A percentile compares a stretch with the other conserved stretches of the same genome.
These are phyloP conservation scores for Alligator sinensis DNA, from an alignment of 2,113 vertebrate genomes.

Conservation along the genomic window DNA sequence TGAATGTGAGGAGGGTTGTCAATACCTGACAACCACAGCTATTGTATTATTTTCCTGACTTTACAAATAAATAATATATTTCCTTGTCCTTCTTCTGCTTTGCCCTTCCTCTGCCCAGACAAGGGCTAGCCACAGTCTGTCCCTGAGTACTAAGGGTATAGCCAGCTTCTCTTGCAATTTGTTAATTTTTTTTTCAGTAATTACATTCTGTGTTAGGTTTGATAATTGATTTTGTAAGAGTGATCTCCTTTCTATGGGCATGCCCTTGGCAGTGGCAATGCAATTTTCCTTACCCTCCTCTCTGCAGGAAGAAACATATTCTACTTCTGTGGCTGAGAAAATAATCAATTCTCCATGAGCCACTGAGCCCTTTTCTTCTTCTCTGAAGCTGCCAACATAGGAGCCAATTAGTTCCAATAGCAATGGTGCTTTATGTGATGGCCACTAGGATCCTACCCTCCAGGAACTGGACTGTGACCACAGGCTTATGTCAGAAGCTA, in stretches of 20 bases:
- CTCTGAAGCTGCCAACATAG: background rate
- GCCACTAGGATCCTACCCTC: fast-evolving
- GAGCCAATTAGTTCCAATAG: background rate
- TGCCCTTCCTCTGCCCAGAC: background rate
- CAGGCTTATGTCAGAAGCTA: background rate
- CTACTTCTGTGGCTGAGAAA: background rate
- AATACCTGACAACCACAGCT: background rate
- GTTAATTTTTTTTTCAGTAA: background rate
- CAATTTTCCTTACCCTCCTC: background rate
- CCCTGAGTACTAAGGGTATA: background rate
- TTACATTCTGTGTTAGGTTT: background rate
- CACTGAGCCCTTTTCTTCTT: background rate
- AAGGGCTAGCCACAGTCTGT: background rate
- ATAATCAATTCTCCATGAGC: background rate
- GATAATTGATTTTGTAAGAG: background rate
- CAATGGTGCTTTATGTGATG: background rate
- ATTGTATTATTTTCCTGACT: background rate
- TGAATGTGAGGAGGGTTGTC: background rate
- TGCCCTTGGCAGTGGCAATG: fast-evolving
- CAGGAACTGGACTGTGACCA: background rate
- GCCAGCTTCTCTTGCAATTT: background rate
- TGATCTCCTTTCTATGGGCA: background rate
- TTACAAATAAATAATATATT: background rate
- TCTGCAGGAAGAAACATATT: background rate
- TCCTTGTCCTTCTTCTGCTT: background rate